These are phyloP conservation scores for Halcyon smyrnensis DNA, from an alignment of 2,797 vertebrate species.

Conservation along the genomic window DNA sequence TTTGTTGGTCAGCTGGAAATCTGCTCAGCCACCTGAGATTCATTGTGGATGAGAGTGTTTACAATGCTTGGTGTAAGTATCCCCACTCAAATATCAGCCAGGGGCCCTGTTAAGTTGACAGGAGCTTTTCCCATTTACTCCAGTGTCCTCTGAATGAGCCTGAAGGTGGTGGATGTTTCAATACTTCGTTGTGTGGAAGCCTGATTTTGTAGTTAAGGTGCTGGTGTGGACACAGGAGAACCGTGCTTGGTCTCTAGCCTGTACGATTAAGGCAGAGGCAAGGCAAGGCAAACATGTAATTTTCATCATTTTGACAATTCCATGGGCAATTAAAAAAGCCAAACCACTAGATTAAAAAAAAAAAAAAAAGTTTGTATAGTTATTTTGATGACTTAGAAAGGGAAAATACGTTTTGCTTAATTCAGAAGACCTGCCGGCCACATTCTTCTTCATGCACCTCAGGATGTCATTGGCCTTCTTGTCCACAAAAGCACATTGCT, in stretches of 20 bases:
- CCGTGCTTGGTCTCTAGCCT: background rate
- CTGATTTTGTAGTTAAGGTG: background rate
- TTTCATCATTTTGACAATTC: background rate
- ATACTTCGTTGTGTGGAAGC: background rate
- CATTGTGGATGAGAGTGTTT: conserved; percentile 12
- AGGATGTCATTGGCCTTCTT: too few relatives aligned
- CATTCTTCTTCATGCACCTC: too few relatives aligned
- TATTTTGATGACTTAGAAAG: background rate
- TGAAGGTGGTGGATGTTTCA: background rate
- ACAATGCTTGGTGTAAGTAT: background rate
- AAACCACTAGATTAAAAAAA: background rate
- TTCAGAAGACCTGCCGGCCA: background rate
- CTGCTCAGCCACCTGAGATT: conserved; percentile 27
- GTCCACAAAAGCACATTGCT: too few relatives aligned
- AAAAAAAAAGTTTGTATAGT: background rate
- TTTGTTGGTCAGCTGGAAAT: conserved; percentile 26
- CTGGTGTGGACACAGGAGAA: background rate
- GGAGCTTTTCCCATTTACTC: conserved; percentile 34
- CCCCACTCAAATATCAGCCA: background rate
- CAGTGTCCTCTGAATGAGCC: background rate
- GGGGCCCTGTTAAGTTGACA: background rate
- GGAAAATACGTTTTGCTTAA: background rate
- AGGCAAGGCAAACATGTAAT: background rate
- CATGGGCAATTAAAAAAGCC: background rate
- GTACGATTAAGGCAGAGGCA: background rate